These are phyloP conservation scores for Tachysurus fulvidraco DNA, from an alignment of 2,113 vertebrate species.

Conservation along the genomic window DNA sequence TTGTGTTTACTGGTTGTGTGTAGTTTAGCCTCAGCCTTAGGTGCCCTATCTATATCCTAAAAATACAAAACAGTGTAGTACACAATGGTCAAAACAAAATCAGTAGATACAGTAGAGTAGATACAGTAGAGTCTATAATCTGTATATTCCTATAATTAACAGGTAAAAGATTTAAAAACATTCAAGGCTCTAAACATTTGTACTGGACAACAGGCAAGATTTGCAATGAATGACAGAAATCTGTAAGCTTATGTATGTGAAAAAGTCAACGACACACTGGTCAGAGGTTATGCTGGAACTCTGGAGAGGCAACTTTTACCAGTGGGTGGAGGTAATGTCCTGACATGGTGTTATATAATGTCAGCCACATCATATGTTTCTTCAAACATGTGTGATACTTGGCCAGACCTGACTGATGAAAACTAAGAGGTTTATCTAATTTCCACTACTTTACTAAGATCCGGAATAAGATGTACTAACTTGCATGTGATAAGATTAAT, in stretches of 20 bases:
- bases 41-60: background rate
- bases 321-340: too few species aligned
- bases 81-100: background rate
- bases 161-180: background rate
- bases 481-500: background rate
- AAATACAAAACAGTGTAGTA: background rate
- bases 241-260: background rate
- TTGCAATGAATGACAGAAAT: background rate
- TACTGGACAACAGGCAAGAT: background rate
- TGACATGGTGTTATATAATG: background rate
- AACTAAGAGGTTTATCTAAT: background rate
- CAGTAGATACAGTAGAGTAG: too few species aligned
- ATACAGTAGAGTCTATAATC: background rate
- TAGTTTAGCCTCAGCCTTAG: background rate
- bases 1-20: background rate
- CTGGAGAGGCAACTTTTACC: background rate
- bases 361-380: background rate
- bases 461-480: background rate
- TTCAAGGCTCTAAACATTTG: background rate
- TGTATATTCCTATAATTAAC: background rate
- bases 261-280: background rate
- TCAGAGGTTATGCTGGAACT: background rate
- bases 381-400: background rate
- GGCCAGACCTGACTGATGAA: background rate
- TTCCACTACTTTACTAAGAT: background rate